Evolutionary conservation across 1,140 invertebrate species (phyloP).

Genomic region (Epicauta chinensis): DNA sequence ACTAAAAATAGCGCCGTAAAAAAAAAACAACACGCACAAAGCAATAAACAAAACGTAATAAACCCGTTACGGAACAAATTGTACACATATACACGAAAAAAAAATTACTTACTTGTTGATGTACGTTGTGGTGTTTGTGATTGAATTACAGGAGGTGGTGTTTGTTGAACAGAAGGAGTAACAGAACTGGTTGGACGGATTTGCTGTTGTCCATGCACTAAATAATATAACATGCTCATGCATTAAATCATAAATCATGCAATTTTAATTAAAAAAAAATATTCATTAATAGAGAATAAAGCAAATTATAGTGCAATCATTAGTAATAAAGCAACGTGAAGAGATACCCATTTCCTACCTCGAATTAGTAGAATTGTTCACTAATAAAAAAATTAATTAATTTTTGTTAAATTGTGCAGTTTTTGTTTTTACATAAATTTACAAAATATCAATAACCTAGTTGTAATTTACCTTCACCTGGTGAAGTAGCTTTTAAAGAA

Average conservation of each 20-base stretch:
- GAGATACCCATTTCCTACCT: neutral
- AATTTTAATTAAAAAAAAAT: neutral
- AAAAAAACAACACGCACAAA: slow-evolving; percentile 29
- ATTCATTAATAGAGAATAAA: neutral
- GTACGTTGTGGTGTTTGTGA: slow-evolving; percentile 22
- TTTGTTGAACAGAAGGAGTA: slow-evolving; percentile 17
- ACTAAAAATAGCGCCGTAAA: slow-evolving; percentile 26
- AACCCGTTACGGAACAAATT: slow-evolving; percentile 16
- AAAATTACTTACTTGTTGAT: slow-evolving; percentile 30
- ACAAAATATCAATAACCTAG: neutral
- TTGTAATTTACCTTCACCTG: slow-evolving; percentile 43
- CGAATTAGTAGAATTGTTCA: slow-evolving; percentile 1
- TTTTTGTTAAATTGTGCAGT: slow-evolving; percentile 6
- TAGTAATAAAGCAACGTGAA: too few relatives aligned
- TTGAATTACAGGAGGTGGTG: slow-evolving; percentile 8
- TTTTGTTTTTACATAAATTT: neutral
- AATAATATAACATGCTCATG: slow-evolving; percentile 45
- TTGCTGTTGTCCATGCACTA: slow-evolving; percentile 26
- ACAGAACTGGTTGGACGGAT: slow-evolving; percentile 22
- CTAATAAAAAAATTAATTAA: too few relatives aligned
- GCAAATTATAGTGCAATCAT: neutral
- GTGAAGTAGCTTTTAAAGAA: slow-evolving; percentile 40
- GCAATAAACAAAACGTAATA: neutral
- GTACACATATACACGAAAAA: slow-evolving; percentile 6
- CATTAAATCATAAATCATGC: slow-evolving; percentile 26